A percentile compares a stretch with the other conserved stretches of the same genome.
Conservation (phyloP, 2,113 vertebrate species). For the Trogon surrucura region DNA sequence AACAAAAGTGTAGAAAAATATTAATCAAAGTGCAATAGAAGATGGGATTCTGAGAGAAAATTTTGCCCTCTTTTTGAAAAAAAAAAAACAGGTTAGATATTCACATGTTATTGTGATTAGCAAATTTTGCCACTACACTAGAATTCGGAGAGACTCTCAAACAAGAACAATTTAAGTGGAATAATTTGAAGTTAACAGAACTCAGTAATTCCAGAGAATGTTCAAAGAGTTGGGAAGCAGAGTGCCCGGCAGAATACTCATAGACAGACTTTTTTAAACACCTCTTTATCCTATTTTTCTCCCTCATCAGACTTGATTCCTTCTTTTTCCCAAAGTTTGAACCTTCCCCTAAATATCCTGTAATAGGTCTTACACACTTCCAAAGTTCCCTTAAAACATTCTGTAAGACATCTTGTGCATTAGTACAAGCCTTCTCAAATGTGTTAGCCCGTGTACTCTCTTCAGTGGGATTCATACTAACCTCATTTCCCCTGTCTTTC, state of each 20-base stretch:
- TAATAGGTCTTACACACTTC: not conserved
- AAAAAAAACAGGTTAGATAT: accelerated
- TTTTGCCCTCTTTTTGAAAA: accelerated
- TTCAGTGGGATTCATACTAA: accelerated
- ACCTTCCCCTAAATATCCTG: not conserved
- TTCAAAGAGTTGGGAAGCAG: not conserved
- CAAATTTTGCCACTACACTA: not conserved
- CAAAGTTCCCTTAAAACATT: not conserved
- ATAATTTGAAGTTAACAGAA: not conserved
- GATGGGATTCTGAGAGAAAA: not conserved
- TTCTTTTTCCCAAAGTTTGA: not conserved
- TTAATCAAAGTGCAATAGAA: not conserved
- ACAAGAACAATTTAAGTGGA: not conserved
- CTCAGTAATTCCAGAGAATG: not conserved
- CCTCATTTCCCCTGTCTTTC: not conserved
- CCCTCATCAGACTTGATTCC: not conserved
- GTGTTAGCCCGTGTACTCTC: not conserved
- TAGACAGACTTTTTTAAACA: not conserved
- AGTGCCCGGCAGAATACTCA: not conserved
- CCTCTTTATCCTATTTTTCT: not conserved
- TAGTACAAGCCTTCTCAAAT: not conserved
- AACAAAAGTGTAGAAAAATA: not conserved
- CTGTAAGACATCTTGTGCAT: not conserved
- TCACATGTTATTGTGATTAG: not conserved
- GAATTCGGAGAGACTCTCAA: not conserved